A percentile compares a stretch with the other conserved stretches of the same genome.
Evolutionary conservation across 2,113 vertebrate genomes (phyloP).

Genomic region (Bos javanicus): DNA sequence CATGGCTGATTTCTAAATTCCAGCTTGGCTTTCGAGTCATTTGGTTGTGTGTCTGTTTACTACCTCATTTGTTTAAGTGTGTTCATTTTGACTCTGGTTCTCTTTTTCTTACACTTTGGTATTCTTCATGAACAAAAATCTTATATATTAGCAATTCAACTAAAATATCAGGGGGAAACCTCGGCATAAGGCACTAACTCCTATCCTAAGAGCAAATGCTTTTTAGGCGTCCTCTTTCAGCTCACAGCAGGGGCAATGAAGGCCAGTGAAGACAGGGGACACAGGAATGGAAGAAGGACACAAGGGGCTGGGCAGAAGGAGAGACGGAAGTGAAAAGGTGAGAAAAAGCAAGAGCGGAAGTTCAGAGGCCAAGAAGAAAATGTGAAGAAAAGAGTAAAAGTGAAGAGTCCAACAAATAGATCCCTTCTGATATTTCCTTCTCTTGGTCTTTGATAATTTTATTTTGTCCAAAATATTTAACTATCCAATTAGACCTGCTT

Average conservation of each 20-base stretch:
- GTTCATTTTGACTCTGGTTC: neutral
- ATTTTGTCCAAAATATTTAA: conserved; percentile 2
- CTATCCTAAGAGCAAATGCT: neutral
- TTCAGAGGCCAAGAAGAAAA: neutral
- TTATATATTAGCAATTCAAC: neutral
- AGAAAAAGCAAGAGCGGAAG: neutral
- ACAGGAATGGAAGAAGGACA: too few species aligned
- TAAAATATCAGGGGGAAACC: neutral
- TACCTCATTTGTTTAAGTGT: neutral
- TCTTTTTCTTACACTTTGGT: neutral
- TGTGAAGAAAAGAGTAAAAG: neutral
- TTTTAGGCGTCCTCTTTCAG: neutral
- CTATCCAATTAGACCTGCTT: neutral
- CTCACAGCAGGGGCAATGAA: neutral
- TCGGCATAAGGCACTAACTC: neutral
- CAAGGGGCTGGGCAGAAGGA: neutral
- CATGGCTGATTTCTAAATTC: neutral
- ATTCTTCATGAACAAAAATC: neutral
- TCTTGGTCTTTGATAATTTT: conserved; percentile 3
- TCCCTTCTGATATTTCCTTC: neutral
- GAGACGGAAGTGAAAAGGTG: neutral
- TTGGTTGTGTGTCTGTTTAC: neutral
- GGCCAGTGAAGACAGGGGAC: neutral
- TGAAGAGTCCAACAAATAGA: neutral
- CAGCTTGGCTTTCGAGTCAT: neutral